Conservation (phyloP, 1,140 invertebrate genomes). For the Heliconius eleuchia region DNA sequence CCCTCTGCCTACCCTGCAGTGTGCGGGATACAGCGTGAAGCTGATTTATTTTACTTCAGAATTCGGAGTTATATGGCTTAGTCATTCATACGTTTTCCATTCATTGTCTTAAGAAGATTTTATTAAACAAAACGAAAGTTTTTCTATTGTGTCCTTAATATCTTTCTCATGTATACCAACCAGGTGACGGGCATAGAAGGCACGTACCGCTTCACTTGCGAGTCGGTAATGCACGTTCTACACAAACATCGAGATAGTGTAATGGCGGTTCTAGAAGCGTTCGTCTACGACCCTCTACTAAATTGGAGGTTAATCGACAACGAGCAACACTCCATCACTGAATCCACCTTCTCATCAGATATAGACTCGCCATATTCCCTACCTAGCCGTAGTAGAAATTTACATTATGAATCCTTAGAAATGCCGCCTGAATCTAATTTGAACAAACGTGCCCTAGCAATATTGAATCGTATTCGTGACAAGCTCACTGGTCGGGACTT, state of each 20-base stretch:
- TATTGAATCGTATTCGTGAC: constrained; percentile 95
- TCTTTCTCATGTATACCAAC: constrained; percentile 22
- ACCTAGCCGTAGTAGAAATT: constrained; percentile 60
- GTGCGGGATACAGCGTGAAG: too few species aligned
- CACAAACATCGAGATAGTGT: constrained; percentile 98
- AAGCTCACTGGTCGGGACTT: constrained; percentile 95
- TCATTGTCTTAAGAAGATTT: too few species aligned
- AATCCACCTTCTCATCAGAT: constrained; percentile 72
- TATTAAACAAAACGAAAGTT: too few species aligned
- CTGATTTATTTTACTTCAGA: too few species aligned
- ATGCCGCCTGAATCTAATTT: constrained; percentile 83
- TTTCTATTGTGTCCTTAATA: too few species aligned
- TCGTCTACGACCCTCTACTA: constrained; percentile 99
- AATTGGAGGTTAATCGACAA: constrained; percentile 93
- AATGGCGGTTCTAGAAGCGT: constrained; percentile 99
- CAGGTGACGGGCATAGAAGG: constrained; percentile 89
- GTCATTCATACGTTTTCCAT: too few species aligned
- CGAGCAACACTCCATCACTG: constrained; percentile 64
- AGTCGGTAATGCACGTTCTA: constrained; percentile 98
- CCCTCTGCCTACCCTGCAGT: too few species aligned
- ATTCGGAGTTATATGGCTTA: too few species aligned
- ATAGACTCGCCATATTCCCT: constrained; percentile 66
- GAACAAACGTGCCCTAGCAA: constrained; percentile 96
- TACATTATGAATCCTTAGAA: constrained; percentile 64
- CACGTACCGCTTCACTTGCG: constrained; percentile 96